These are phyloP conservation scores for Lysandra coridon DNA, from an alignment of 2,888 invertebrate species.

Conservation along the genomic window DNA sequence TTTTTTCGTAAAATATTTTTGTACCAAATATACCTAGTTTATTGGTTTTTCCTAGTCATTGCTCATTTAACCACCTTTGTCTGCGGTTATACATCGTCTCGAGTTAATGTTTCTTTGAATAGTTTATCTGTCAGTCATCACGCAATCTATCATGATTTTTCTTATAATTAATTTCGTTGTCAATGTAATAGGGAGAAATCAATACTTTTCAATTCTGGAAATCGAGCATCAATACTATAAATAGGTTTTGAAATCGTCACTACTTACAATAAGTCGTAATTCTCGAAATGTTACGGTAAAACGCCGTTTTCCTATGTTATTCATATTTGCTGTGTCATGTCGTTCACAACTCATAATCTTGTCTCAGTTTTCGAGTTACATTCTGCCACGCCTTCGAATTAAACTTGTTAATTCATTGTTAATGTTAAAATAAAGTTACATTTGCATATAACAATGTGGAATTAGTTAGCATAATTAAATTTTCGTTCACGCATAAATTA, in stretches of 20 bases:
- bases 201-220: not conserved
- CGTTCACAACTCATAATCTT: not conserved
- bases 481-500: not conserved
- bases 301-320: not conserved
- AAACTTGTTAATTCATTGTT: conserved; percentile 4
- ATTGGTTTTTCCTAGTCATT: not conserved
- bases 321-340: not conserved
- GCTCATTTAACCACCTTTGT: not conserved
- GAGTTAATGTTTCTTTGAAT: not conserved
- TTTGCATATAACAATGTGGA: not conserved
- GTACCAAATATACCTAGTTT: too few relatives aligned
- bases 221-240: not conserved
- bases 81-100: not conserved
- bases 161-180: conserved; percentile 6
- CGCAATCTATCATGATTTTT: not conserved
- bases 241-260: not conserved
- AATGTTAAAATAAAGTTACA: not conserved
- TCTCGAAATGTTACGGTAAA: not conserved
- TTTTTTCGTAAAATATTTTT: too few relatives aligned
- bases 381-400: not conserved
- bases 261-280: not conserved
- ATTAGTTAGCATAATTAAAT: not conserved
- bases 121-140: not conserved
- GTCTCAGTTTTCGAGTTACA: not conserved
- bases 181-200: conserved; percentile 3